Conservation (phyloP, 2,113 vertebrate genomes). For the Lycaon pictus region DNA sequence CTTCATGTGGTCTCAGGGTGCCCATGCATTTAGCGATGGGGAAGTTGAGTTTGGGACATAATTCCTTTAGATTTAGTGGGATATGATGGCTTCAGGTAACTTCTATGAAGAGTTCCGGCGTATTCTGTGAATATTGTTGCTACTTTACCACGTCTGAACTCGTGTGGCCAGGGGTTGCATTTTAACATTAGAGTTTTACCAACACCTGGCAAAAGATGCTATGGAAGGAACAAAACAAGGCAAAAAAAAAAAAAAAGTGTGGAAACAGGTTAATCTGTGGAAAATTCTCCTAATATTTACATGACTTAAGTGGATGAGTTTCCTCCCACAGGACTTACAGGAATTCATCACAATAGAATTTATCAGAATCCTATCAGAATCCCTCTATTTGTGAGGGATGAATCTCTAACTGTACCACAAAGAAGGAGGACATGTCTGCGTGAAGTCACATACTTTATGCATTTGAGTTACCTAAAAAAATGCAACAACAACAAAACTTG, state of each 20-base stretch:
- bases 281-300: background rate
- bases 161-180: background rate
- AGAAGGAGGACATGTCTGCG: background rate
- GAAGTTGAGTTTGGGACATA: background rate
- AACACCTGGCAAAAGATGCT: background rate
- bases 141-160: background rate
- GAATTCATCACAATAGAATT: background rate
- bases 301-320: background rate
- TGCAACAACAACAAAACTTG: background rate
- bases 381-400: background rate
- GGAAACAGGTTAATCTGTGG: background rate
- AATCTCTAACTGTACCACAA: background rate
- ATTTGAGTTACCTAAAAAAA: background rate
- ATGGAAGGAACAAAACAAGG: background rate
- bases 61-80: background rate
- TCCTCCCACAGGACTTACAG: background rate
- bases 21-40: background rate
- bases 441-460: slow-evolving; percentile 9
- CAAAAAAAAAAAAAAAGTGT: background rate
- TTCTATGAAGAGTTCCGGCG: background rate
- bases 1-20: background rate
- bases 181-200: background rate
- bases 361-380: background rate
- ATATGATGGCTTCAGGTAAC: background rate
- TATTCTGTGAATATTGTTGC: background rate